Base-by-base conservation (phyloP, 2,797 vertebrate species). In the Naso thynnoides region DNA sequence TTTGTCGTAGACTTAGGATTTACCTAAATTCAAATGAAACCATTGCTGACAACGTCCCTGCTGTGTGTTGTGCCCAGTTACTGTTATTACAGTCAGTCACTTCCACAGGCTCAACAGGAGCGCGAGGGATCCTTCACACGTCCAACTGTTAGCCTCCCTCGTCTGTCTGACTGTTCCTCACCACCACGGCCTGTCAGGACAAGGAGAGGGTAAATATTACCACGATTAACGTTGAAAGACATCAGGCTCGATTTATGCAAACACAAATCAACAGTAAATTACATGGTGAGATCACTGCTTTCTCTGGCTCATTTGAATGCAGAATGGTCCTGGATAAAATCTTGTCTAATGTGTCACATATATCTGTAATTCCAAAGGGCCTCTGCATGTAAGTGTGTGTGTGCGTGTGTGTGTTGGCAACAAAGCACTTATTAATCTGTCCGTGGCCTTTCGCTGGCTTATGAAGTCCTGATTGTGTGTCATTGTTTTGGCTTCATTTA, bases 401-500 rank as follows among this genome's bases (percentile, higher is more conserved):
- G 70, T 36, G 63, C 75, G 70, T 64, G 64, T 47, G 79, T 72
- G 71, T 64, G 86, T 78, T 3, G 70, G 83, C 57, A 55, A 56
- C 82, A 87, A 80, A 83, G 89, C 89, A 86, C 90, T 94, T 88
- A 94, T 95, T 95, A 94, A 94, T 94, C 87, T 94, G 92, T 95
- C 93, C 75, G 66, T 91, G 89, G 90, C 91, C 88, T 92, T 92
- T 94, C 58, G 87, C 76, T 70, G 83, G 83, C 85, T 93, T 92
- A 94, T 94, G 92, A 94, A 93, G 93, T 92, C 88, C 90, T 95
- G 93, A 95, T 95, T 95, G 93, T 89, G 89, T 75, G 77, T 89
- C 89, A 93, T 95, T 94, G 91, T 93, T 95, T 92, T 89, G 91
- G 83, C 86, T 91, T 94, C 93, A 93, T 95, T 94, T 93, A 92